Conservation (phyloP, 2,797 vertebrate genomes). For the Pteronotus mesoamericanus region DNA sequence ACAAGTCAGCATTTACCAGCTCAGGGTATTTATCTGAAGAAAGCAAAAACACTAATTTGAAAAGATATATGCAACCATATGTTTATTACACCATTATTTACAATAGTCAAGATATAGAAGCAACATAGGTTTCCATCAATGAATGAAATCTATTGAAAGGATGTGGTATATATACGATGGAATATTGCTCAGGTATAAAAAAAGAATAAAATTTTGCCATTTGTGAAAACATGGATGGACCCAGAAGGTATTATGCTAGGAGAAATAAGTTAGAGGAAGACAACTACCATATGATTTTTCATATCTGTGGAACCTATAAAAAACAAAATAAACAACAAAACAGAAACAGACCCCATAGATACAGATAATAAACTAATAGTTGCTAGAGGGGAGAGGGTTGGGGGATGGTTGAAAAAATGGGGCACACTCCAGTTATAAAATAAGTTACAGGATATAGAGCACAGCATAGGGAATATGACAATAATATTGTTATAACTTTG, state of each 20-base stretch:
- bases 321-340: not conserved
- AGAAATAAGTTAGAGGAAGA: not conserved
- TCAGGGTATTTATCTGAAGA: not conserved
- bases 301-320: not conserved
- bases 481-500: not conserved
- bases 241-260: not conserved
- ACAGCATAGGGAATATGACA: not conserved
- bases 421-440: not conserved
- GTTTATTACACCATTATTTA: not conserved
- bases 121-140: not conserved
- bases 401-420: not conserved
- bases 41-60: not conserved
- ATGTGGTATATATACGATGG: not conserved
- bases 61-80: not conserved
- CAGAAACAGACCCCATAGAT: not conserved
- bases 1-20: not conserved
- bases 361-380: not conserved
- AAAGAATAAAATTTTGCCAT: not conserved
- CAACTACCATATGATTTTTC: not conserved
- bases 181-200: not conserved
- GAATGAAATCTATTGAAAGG: not conserved
- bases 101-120: not conserved
- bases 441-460: not conserved
- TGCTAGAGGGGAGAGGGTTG: not conserved
- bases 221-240: not conserved